Conservation (phyloP, 2,888 invertebrate genomes). For the Helicoverpa assulta region DNA sequence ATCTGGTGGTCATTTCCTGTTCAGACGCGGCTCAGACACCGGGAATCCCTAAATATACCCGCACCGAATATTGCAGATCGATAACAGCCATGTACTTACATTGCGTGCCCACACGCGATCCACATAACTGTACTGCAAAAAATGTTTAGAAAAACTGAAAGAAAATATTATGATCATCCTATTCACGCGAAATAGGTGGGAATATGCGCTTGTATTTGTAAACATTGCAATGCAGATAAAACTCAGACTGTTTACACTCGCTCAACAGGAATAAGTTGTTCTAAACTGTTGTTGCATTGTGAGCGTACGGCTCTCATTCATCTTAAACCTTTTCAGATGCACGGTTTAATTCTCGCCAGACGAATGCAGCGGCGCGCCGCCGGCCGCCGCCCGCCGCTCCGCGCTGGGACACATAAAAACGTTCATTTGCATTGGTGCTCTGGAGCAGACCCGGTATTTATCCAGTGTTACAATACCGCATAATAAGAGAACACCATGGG, state of each 20-base stretch:
- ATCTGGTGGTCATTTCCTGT: slow-evolving; percentile 86
- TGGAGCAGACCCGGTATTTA: slow-evolving; percentile 79
- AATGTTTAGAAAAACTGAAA: slow-evolving; percentile 16
- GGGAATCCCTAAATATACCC: slow-evolving; percentile 67
- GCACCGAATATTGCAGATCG: slow-evolving; percentile 63
- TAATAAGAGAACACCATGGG: slow-evolving; percentile 79
- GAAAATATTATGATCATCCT: slow-evolving; percentile 36
- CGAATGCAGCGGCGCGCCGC: slow-evolving; percentile 74
- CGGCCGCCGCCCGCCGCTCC: slow-evolving; percentile 59
- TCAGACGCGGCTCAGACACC: slow-evolving; percentile 80
- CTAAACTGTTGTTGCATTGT: slow-evolving; percentile 86
- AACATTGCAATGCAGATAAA: slow-evolving; percentile 75
- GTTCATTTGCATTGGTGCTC: slow-evolving; percentile 86
- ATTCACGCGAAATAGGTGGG: slow-evolving; percentile 51
- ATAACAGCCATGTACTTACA: slow-evolving; percentile 42
- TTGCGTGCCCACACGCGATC: slow-evolving; percentile 20
- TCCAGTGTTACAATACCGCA: slow-evolving; percentile 82
- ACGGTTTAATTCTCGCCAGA: slow-evolving; percentile 84
- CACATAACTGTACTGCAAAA: slow-evolving; percentile 8
- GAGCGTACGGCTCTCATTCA: slow-evolving; percentile 82
- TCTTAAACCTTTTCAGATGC: slow-evolving; percentile 87
- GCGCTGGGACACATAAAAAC: slow-evolving; percentile 80
- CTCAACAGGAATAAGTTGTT: slow-evolving; percentile 84
- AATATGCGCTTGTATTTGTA: slow-evolving; percentile 64
- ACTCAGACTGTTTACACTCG: slow-evolving; percentile 81